Conservation (phyloP, 2,797 vertebrate genomes). For the Orestias chungarensis region DNA sequence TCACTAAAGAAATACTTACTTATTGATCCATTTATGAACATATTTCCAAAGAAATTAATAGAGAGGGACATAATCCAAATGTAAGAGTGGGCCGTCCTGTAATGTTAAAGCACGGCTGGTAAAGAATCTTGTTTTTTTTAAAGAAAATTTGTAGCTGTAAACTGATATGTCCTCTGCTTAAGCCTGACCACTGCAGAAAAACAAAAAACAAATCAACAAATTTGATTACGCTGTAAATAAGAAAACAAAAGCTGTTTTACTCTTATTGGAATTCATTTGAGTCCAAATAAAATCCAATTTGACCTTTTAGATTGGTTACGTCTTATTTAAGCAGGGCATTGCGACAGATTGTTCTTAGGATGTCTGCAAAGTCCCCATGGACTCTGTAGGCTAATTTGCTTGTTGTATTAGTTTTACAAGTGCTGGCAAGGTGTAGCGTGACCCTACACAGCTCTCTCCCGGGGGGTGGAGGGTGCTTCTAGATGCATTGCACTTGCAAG, state of each 20-base stretch:
- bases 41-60: not conserved
- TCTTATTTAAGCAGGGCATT: conserved; percentile 14
- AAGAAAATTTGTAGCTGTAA: no score
- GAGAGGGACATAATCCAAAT: not conserved
- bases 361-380: conserved; percentile 27
- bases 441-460: conserved; percentile 25
- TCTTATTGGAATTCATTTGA: conserved; percentile 44
- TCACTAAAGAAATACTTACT: not conserved
- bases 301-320: conserved; percentile 25
- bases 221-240: conserved; percentile 16
- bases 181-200: conserved; percentile 1
- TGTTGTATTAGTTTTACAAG: conserved; percentile 57
- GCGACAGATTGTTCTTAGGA: conserved; percentile 24
- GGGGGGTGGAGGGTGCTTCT: conserved; percentile 9
- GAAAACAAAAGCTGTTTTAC: conserved; percentile 23
- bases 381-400: conserved; percentile 39
- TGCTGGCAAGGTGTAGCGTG: conserved; percentile 25
- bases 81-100: not conserved
- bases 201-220: conserved; percentile 19
- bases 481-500: conserved; percentile 20
- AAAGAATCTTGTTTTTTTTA: no score
- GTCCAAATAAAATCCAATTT: conserved; percentile 44
- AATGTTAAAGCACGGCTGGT: not conserved
- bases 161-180: not conserved
- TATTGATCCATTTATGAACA: not conserved